Percentiles rank a stretch among this genome's conserved stretches.
phyloP scores from a whole-genome alignment of 1,140 invertebrate genomes.

The Babylonia areolata region DNA sequence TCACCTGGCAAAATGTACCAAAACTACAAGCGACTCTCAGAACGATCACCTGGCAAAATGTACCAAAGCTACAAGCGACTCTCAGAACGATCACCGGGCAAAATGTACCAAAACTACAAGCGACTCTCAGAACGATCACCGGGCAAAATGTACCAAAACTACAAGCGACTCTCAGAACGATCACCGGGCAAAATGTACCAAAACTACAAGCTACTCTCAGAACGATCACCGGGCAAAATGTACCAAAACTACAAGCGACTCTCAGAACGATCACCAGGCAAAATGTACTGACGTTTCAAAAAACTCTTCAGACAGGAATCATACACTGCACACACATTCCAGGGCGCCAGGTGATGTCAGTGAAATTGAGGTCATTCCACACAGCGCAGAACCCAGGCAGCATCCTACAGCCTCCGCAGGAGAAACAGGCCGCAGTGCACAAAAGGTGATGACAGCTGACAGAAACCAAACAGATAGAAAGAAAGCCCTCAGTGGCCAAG shows the following conservation, averaged over 20 bases:
- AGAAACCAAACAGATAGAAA: neutral
- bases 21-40: neutral
- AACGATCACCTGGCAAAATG: neutral
- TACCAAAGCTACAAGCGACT: neutral
- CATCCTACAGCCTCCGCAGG: neutral
- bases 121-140: neutral
- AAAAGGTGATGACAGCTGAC: neutral
- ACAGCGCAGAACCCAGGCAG: neutral
- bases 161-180: neutral
- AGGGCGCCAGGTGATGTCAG: neutral
- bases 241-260: neutral
- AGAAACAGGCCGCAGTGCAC: neutral
- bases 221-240: no score
- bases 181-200: no score
- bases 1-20: neutral
- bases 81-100: neutral
- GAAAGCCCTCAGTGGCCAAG: neutral
- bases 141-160: neutral
- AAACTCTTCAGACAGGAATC: neutral
- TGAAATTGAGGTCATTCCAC: neutral
- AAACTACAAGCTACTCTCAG: neutral
- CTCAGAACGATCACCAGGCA: neutral
- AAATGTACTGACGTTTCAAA: neutral
- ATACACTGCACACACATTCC: neutral
- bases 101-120: neutral